phyloP scores from a whole-genome alignment of 2,888 invertebrate genomes.

The Diaphora mendica region DNA sequence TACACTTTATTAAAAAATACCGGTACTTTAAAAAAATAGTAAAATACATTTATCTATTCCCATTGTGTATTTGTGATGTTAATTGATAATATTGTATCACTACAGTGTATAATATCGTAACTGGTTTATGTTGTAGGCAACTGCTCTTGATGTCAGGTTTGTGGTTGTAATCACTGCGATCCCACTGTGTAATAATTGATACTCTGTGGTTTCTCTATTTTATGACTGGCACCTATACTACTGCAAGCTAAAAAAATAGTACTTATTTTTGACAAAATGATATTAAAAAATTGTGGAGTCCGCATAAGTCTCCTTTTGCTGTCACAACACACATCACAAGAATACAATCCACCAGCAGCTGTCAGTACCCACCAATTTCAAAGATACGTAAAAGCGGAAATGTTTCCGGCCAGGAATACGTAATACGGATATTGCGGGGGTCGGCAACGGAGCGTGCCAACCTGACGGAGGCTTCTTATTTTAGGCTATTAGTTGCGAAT shows the following conservation, averaged over 20 bases:
- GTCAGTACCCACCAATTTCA: conserved; percentile 51
- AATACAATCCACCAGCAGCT: conserved; percentile 27
- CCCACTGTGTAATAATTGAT: no score
- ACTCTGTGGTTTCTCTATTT: not conserved
- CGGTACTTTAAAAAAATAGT: not conserved
- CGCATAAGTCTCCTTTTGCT: not conserved
- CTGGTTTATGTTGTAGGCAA: not conserved
- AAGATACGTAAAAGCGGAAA: conserved; percentile 52
- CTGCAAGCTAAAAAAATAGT: not conserved
- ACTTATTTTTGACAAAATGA: not conserved
- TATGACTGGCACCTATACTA: no score
- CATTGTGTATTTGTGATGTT: not conserved
- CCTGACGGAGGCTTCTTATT: conserved; percentile 59
- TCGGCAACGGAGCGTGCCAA: conserved; percentile 52
- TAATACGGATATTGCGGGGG: conserved; percentile 65
- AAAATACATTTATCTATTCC: not conserved
- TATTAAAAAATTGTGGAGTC: not conserved
- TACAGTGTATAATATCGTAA: not conserved
- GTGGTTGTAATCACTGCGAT: no score
- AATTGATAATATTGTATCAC: not conserved
- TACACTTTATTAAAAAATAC: not conserved
- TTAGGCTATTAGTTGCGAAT: conserved; percentile 63
- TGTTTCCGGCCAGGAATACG: conserved; percentile 61
- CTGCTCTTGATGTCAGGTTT: not conserved
- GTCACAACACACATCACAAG: conserved; percentile 17